Percentiles rank a stretch among this genome's conserved stretches.
Conservation (phyloP, 2,113 vertebrate species). For the Carlito syrichta region DNA sequence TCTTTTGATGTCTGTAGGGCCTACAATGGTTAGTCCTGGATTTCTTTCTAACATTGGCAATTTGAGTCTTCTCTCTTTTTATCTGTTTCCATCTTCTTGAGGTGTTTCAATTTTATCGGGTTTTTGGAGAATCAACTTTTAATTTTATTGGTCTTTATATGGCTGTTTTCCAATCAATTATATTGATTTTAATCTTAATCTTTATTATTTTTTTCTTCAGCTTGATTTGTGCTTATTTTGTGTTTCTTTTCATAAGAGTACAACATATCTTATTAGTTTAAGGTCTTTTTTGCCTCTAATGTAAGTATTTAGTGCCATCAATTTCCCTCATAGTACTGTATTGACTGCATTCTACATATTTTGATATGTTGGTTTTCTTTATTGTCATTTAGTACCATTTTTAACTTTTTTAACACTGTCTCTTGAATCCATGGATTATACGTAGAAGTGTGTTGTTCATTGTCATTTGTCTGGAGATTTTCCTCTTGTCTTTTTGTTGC, state of each 20-base stretch:
- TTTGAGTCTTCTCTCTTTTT: background rate
- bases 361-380: background rate
- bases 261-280: background rate
- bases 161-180: background rate
- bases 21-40: background rate
- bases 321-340: background rate
- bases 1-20: background rate
- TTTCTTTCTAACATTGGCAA: background rate
- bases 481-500: background rate
- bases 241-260: background rate
- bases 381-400: background rate
- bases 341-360: background rate
- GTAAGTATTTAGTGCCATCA: background rate
- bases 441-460: background rate
- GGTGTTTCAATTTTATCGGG: background rate
- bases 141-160: background rate
- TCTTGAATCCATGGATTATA: background rate
- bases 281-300: background rate
- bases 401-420: background rate
- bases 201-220: background rate
- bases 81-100: background rate
- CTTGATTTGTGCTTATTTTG: background rate
- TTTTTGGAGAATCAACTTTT: background rate
- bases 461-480: background rate
- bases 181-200: background rate